Evolutionary conservation across 2,888 invertebrate species (phyloP), one percentile per base, ranked within the genome.

Genomic region (Pecten maximus): DNA sequence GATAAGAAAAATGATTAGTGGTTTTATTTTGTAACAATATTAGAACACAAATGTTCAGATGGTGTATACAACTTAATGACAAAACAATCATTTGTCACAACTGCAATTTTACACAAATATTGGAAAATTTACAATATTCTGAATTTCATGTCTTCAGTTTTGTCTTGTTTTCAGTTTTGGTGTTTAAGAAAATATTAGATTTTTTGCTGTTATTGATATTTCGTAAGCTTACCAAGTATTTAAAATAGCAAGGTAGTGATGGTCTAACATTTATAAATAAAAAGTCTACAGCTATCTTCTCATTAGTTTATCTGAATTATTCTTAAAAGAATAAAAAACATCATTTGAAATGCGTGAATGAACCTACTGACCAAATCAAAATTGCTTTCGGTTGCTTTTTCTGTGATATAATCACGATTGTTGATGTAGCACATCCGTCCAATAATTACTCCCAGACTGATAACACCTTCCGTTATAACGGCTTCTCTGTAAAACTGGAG

Each of bases 371-470:
- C 74, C 74, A 74, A 28, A 74, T 19, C 28, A 74, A 74, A 74
- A 54, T 54, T 54, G 23, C 50, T 54, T 54, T 54, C 15, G 12
- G 50, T 74, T 74, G 28, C 74, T 74, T 74, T 74, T 74, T 74
- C 74, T 74, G 74, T 28, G 74, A 74, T 74, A 35, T 74, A 23
- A 74, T 74, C 74, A 74, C 35, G 74, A 74, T 35, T 74, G 74
- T 12, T 35, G 10, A 35, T 74, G 74, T 35, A 10, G 74, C 74
- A 74, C 74, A 74, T 74, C 74, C 74, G 74, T 74, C 35, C 35
- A 35, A 28, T 74, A 74, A 74, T 35, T 35, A 28, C 8, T 35
- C 35, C 4, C 12, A 6, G 74, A 74, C 10, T 35, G 74, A 74
- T 74, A 74, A 12, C 12, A 19, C 54, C 54, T 54, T 54, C n/a